Evolutionary conservation across 1,140 invertebrate genomes (phyloP).

Genomic region (Musca vetustissima): DNA sequence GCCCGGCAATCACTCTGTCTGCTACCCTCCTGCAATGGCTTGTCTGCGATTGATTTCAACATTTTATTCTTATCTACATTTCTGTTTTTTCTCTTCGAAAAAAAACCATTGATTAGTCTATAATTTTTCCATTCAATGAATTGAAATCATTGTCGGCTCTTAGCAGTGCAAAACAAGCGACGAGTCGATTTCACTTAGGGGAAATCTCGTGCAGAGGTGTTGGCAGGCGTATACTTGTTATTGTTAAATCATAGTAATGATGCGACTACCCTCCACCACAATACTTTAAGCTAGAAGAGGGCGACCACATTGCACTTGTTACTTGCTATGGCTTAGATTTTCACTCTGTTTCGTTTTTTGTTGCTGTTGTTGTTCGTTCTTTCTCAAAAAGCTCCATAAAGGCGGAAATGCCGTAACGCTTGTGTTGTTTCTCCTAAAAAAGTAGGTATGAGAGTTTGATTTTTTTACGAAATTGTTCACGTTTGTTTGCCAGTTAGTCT

Average conservation of each 20-base stretch:
- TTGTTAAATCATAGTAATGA: not conserved
- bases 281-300: not conserved
- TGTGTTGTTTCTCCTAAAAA: not conserved
- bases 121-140: slow-evolving; percentile 55
- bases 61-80: not conserved
- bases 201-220: not conserved
- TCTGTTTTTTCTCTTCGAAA: too few relatives aligned
- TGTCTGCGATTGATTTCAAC: slow-evolving; percentile 13
- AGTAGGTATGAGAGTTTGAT: slow-evolving; percentile 15
- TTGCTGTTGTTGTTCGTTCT: too few relatives aligned
- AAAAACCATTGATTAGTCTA: slow-evolving; percentile 51
- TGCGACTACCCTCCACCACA: not conserved
- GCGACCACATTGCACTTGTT: slow-evolving; percentile 12
- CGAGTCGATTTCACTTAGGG: not conserved
- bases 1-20: too few relatives aligned
- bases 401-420: slow-evolving; percentile 23
- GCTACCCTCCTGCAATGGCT: too few relatives aligned
- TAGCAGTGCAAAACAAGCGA: not conserved
- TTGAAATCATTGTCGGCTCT: slow-evolving; percentile 32
- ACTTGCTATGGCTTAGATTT: not conserved
- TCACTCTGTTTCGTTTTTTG: not conserved
- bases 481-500: slow-evolving; percentile 14
- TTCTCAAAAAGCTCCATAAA: not conserved
- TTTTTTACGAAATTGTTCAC: slow-evolving; percentile 26
- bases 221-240: not conserved